Evolutionary conservation across 2,113 vertebrate species (phyloP).

Genomic region (Hydrochoerus hydrochaeris): DNA sequence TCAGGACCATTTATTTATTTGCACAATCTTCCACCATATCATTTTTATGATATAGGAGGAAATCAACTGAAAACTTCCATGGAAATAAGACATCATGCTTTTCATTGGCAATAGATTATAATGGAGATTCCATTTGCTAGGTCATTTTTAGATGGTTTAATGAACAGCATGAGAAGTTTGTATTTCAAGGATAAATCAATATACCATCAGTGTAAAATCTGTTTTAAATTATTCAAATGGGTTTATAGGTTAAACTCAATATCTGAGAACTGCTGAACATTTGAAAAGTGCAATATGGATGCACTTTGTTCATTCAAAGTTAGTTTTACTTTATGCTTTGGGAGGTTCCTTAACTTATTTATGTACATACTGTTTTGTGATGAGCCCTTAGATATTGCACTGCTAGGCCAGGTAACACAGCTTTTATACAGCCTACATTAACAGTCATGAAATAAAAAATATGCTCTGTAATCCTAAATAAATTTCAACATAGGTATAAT

Average conservation of each 20-base stretch:
- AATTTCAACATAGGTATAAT: conserved; percentile 15
- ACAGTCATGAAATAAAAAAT: conserved; percentile 61
- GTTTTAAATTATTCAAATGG: conserved; percentile 81
- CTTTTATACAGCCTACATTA: conserved; percentile 48
- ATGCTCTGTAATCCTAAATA: conserved; percentile 9
- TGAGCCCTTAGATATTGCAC: conserved; percentile 58
- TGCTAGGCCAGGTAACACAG: conserved; percentile 54
- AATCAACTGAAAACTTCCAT: conserved; percentile 73
- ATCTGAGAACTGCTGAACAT: conserved; percentile 71
- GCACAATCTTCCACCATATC: conserved; percentile 31
- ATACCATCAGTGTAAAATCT: conserved; percentile 76
- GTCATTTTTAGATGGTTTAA: conserved; percentile 80
- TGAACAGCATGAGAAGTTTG: conserved; percentile 74
- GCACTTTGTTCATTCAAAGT: conserved; percentile 82
- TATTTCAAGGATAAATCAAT: conserved; percentile 78
- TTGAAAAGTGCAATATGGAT: conserved; percentile 71
- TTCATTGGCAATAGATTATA: conserved; percentile 72
- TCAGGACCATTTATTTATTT: conserved; percentile 74
- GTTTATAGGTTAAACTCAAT: conserved; percentile 71
- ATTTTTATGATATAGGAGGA: conserved; percentile 76
- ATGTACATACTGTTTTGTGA: conserved; percentile 63
- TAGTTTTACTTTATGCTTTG: conserved; percentile 81
- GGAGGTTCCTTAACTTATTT: conserved; percentile 73
- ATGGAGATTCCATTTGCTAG: conserved; percentile 77
- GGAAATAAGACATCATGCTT: conserved; percentile 68